phyloP scores from a whole-genome alignment of 2,113 vertebrate genomes.

The Sarotherodon lohbergeri region DNA sequence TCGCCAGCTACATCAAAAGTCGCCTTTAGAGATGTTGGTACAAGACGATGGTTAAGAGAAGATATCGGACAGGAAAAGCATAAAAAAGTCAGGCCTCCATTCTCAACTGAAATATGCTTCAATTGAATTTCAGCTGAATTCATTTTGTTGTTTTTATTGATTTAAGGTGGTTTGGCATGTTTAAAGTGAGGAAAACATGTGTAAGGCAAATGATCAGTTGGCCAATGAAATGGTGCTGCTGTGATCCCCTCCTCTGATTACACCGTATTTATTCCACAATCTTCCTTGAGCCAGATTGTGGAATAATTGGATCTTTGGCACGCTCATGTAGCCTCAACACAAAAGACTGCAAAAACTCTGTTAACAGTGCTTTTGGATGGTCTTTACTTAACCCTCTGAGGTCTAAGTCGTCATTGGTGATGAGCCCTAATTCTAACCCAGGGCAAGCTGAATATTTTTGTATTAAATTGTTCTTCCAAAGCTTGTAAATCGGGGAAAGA shows the following conservation, averaged over 20 bases:
- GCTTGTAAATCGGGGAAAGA: background rate
- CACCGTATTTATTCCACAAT: background rate
- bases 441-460: background rate
- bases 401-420: background rate
- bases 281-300: background rate
- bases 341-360: background rate
- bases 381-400: background rate
- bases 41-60: background rate
- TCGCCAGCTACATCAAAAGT: slow-evolving; percentile 3
- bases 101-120: background rate
- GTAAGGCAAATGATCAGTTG: background rate
- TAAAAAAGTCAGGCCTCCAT: background rate
- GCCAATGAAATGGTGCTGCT: background rate
- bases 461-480: background rate
- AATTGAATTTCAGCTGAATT: background rate
- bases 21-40: background rate
- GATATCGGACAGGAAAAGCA: background rate
- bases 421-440: background rate
- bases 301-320: background rate
- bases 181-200: background rate
- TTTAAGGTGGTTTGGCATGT: background rate
- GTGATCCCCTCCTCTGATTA: background rate
- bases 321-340: background rate
- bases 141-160: background rate
- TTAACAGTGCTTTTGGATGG: background rate